A percentile compares a stretch with the other conserved stretches of the same genome.
phyloP scores from a whole-genome alignment of 1,140 invertebrate genomes.

The Drosophila simulans region DNA sequence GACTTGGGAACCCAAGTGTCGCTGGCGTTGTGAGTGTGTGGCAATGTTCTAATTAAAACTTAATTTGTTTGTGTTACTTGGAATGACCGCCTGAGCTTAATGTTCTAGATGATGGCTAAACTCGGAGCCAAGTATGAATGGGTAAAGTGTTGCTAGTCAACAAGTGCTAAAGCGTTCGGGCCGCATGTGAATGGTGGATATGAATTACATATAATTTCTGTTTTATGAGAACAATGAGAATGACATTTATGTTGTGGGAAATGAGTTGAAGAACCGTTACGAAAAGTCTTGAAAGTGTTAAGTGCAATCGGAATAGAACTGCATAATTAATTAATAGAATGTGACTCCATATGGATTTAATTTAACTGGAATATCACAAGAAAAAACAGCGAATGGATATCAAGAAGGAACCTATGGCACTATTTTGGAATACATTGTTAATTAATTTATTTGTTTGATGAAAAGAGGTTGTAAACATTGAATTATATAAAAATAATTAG shows the following conservation, averaged over 20 bases:
- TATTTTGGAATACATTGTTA: neutral
- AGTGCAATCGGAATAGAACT: conserved; percentile 39
- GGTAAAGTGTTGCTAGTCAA: conserved; percentile 26
- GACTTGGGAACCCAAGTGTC: conserved; percentile 21
- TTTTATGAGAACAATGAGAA: conserved; percentile 53
- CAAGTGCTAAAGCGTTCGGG: conserved; percentile 39
- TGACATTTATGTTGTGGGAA: conserved; percentile 65
- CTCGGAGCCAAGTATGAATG: conserved; percentile 21
- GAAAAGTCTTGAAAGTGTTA: conserved; percentile 44
- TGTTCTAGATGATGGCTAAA: conserved; percentile 30
- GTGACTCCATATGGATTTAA: neutral
- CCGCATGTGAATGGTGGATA: conserved; percentile 47
- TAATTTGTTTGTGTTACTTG: conserved; percentile 66
- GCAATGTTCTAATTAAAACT: conserved; percentile 78
- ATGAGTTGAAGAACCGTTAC: conserved; percentile 56
- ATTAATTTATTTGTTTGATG: no score
- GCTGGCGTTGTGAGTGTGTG: conserved; percentile 44
- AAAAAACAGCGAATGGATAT: neutral
- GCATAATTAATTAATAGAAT: conserved; percentile 32
- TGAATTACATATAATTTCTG: conserved; percentile 42
- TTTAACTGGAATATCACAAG: neutral
- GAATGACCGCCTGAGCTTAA: conserved; percentile 70
- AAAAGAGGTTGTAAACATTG: no score
- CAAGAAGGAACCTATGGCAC: no score
- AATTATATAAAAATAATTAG: no score